Evolutionary conservation across 1,140 invertebrate species (phyloP), one percentile per base, ranked within the genome.

Genomic region (Solen grandis): DNA sequence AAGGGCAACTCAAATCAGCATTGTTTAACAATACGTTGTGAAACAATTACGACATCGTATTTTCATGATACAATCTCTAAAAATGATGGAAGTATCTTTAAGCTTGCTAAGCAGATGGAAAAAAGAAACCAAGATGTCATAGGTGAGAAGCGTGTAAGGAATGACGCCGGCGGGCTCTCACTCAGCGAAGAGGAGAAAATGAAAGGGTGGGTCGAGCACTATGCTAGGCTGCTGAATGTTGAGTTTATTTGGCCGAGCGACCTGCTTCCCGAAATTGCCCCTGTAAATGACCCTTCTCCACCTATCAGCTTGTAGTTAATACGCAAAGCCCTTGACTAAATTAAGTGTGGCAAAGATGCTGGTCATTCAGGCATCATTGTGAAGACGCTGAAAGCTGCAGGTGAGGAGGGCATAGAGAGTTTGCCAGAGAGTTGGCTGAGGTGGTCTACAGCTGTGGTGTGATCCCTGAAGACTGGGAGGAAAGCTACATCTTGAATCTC

Each of bases 381-480:
- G 33, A 55, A 73, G 70, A 73, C 50, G 72, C n/a, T 74, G 46
- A 74, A 74, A 74, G 55, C 72, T 29, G 57, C 72, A 60, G 72
- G 72, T 25, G n/a, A 74, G 72, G 36, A 36, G 54, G 72, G 72
- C 4, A 41, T 41, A 46, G 57, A 36, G 3, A 25, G 60, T 54
- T 22, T 74, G 33, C n/a, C n/a, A 59, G 72, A 27, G 33, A 41
- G 29, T 31, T 74, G n/a, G 36, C 57, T 41, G 72, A 74, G 36
- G 35, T 35, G 27, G 35, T 62, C 52, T 59, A 36, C 38, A 41
- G n/a, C 52, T 22, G 62, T 60, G 57, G 72, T 62, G 35, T 54
- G 72, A 74, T 74, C 19, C 72, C 72, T 29, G 46, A 59, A 22
- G 72, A 74, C 55, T 74, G 29, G 72, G 29, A 72, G 25, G 65